Evolutionary conservation across 2,113 vertebrate genomes (phyloP).

Genomic region (Chlorocebus sabaeus): DNA sequence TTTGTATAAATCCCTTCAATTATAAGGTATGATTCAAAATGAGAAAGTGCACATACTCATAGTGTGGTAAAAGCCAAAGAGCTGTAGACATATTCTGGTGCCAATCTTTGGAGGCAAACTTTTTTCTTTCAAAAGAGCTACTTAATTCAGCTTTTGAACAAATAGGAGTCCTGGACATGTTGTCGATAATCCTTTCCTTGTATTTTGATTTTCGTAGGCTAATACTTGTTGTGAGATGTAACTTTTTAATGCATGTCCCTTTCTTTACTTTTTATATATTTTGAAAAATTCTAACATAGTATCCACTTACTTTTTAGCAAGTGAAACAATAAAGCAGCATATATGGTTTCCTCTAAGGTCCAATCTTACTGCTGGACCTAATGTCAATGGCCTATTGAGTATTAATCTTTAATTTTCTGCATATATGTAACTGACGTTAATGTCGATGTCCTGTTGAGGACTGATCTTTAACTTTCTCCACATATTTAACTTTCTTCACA

Average conservation of each 20-base stretch:
- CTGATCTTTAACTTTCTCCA: neutral
- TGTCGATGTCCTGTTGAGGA: neutral
- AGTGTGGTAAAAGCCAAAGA: neutral
- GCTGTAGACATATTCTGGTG: neutral
- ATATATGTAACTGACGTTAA: neutral
- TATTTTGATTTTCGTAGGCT: neutral
- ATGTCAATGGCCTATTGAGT: neutral
- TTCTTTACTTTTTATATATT: neutral
- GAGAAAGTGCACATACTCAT: neutral
- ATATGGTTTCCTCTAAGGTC: neutral
- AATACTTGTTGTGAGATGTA: neutral
- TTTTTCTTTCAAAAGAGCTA: neutral
- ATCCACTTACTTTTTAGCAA: neutral
- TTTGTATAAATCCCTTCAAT: neutral
- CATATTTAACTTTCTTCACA: neutral
- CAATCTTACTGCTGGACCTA: neutral
- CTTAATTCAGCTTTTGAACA: neutral
- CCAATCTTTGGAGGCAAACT: neutral
- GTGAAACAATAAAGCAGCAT: neutral
- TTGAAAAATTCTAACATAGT: neutral
- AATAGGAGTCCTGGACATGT: neutral
- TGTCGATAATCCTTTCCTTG: neutral
- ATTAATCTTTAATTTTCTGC: neutral
- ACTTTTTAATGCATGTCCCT: neutral
- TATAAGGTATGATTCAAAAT: neutral